Percentiles rank a stretch among this genome's conserved stretches.
These are phyloP conservation scores for Sinonovacula constricta DNA, from an alignment of 1,140 invertebrate genomes.

Conservation along the genomic window DNA sequence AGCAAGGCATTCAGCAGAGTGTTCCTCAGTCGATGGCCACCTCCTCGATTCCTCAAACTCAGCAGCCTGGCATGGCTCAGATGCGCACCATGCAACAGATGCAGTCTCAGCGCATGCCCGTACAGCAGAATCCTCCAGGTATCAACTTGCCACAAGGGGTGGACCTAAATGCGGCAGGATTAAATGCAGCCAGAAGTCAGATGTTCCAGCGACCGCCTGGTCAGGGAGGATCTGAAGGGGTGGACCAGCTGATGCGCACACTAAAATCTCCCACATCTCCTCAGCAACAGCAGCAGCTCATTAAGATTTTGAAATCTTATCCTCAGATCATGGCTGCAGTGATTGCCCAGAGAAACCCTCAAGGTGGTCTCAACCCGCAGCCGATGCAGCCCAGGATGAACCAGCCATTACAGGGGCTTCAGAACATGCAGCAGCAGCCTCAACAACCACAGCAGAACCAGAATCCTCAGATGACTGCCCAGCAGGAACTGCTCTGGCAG, in stretches of 20 bases:
- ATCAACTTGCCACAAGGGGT: constrained; percentile 16
- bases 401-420: constrained; percentile 74
- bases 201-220: constrained; percentile 60
- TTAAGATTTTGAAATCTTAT: constrained; percentile 95
- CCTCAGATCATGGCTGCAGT: constrained; percentile 98
- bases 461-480: constrained; percentile 76
- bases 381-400: constrained; percentile 62
- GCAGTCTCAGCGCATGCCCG: constrained; percentile 52
- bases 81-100: constrained; percentile 51
- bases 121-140: constrained; percentile 27
- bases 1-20: constrained; percentile 50
- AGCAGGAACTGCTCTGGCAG: constrained; percentile 56
- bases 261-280: constrained; percentile 92
- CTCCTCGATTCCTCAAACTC: constrained; percentile 42
- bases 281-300: constrained; percentile 95
- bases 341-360: constrained; percentile 87
- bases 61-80: constrained; percentile 49
- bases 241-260: constrained; percentile 94
- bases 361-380: constrained; percentile 78
- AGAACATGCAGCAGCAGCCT: constrained; percentile 54
- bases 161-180: constrained; percentile 45
- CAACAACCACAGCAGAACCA: constrained; percentile 63
- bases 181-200: constrained; percentile 39
- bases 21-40: constrained; percentile 38
- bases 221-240: constrained; percentile 80